Conservation (phyloP, 2,113 vertebrate species). For the Stigmatopora nigra region DNA sequence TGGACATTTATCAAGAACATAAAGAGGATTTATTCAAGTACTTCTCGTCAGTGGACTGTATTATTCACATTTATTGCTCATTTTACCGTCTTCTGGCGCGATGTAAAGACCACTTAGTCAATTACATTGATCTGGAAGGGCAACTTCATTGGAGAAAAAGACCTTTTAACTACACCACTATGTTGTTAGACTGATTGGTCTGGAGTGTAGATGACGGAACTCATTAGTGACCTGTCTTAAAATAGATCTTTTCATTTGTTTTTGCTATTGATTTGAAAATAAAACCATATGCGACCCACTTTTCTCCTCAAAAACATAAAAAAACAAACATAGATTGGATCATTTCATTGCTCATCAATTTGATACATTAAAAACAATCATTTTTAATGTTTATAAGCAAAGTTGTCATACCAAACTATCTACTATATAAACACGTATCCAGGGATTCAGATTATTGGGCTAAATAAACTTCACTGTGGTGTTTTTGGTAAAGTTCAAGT, state of each 20-base stretch:
- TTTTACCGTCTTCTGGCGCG: neutral
- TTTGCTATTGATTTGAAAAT: neutral
- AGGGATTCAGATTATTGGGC: neutral
- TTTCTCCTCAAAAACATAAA: neutral
- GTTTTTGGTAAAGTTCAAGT: neutral
- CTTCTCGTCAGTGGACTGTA: neutral
- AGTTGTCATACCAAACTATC: neutral
- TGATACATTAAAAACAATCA: neutral
- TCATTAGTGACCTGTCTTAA: neutral
- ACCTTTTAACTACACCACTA: neutral
- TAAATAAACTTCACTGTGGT: neutral
- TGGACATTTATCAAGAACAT: neutral
- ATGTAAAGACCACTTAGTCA: conserved; percentile 1
- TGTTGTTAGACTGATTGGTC: neutral
- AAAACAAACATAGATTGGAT: neutral
- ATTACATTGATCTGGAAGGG: conserved; percentile 1
- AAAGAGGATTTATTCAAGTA: neutral
- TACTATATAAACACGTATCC: neutral
- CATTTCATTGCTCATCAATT: neutral
- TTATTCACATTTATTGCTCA: conserved; percentile 1
- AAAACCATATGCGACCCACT: neutral
- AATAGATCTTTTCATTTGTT: neutral
- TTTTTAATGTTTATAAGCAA: neutral
- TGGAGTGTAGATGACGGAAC: neutral
- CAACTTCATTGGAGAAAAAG: neutral